Conservation (phyloP, 30 jellyfish, hydroid and myxozoan species). For the Aurelia sp. region DNA sequence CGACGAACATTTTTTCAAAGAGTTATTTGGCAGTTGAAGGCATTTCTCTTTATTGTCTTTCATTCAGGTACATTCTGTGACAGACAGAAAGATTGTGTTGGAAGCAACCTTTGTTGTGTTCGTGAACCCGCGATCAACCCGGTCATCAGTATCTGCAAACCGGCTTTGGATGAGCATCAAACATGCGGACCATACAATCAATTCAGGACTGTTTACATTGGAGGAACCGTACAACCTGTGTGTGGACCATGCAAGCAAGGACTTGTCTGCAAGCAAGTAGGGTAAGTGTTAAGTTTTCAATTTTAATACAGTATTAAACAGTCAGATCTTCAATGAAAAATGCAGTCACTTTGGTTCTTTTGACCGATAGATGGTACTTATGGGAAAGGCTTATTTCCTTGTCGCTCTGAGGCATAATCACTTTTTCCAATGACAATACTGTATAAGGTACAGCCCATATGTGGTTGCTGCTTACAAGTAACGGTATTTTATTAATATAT, state of each 20-base stretch:
- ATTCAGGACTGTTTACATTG: conserved; percentile 90
- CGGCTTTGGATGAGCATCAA: conserved; percentile 89
- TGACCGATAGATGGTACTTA: too few species aligned
- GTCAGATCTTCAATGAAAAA: too few species aligned
- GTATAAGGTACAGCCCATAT: too few species aligned
- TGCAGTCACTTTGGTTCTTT: too few species aligned
- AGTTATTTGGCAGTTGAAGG: too few species aligned
- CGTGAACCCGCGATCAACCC: conserved; percentile 98
- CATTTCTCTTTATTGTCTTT: background rate
- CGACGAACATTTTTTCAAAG: too few species aligned
- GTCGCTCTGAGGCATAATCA: too few species aligned
- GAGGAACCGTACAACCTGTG: conserved; percentile 92
- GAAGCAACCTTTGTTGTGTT: conserved; percentile 88
- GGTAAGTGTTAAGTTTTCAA: conserved; percentile 49
- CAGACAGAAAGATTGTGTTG: conserved; percentile 92
- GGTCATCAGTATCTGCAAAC: conserved; percentile 88
- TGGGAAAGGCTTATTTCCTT: too few species aligned
- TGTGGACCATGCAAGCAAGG: conserved; percentile 98
- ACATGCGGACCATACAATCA: conserved; percentile 94
- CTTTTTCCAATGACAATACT: too few species aligned
- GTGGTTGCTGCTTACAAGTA: too few species aligned
- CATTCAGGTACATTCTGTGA: conserved; percentile 89
- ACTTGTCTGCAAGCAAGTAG: conserved; percentile 94
- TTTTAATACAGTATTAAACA: background rate
- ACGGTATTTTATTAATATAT: too few species aligned